phyloP scores from a whole-genome alignment of 2,113 vertebrate genomes.

The Sylvietta virens region DNA sequence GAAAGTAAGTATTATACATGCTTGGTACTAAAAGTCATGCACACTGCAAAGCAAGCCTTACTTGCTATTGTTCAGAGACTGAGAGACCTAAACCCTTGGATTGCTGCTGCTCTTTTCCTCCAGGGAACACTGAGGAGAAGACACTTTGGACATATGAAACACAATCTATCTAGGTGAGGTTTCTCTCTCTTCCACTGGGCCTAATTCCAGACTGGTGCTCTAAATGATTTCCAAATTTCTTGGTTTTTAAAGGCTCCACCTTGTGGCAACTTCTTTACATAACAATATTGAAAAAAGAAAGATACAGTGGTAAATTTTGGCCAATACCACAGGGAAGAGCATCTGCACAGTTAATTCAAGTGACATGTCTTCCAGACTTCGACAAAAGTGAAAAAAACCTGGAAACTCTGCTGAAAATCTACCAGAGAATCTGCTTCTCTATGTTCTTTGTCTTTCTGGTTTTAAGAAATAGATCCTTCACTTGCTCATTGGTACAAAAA shows the following conservation, averaged over 20 bases:
- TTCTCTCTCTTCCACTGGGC: background rate
- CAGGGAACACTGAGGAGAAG: background rate
- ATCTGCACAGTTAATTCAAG: background rate
- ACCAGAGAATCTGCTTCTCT: background rate
- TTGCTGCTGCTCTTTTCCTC: background rate
- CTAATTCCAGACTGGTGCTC: background rate
- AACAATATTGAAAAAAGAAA: background rate
- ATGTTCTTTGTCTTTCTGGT: background rate
- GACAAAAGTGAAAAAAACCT: background rate
- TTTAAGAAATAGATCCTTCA: background rate
- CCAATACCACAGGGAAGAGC: background rate
- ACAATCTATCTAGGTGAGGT: background rate
- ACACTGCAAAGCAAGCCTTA: background rate
- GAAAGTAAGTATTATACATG: background rate
- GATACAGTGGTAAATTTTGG: background rate
- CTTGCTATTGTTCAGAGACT: background rate
- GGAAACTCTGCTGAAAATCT: background rate
- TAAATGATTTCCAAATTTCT: background rate
- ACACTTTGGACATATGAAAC: background rate
- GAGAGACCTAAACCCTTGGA: background rate
- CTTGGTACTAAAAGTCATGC: background rate
- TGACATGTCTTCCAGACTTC: background rate
- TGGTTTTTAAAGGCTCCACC: conserved; percentile 15
- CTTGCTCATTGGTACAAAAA: background rate
- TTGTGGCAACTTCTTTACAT: background rate